These are phyloP conservation scores for Sminthurides aquaticus DNA, from an alignment of 2,888 invertebrate genomes.

Conservation along the genomic window DNA sequence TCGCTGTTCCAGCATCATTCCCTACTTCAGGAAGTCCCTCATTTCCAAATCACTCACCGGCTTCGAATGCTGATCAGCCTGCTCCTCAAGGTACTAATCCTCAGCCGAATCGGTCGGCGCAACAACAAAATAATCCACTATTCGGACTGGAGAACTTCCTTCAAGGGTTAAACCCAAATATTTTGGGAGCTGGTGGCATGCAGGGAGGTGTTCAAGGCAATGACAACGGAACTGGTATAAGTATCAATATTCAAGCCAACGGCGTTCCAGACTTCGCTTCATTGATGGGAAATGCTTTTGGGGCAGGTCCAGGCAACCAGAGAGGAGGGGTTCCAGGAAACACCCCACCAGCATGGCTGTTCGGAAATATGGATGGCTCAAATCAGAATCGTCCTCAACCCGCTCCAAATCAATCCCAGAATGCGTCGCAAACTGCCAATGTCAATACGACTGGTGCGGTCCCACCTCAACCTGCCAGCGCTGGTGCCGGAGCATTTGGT, in stretches of 20 bases:
- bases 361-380: background rate
- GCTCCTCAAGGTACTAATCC: background rate
- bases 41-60: background rate
- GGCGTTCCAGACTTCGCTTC: constrained; percentile 25
- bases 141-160: background rate
- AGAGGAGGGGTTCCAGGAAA: constrained; percentile 14
- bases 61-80: background rate
- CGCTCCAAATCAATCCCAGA: background rate
- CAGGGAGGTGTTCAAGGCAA: background rate
- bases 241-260: constrained; percentile 23
- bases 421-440: background rate
- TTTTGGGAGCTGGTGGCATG: background rate
- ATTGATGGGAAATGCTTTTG: constrained; percentile 23
- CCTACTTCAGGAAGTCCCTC: background rate
- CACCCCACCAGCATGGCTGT: background rate
- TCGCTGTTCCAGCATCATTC: constrained; percentile 44
- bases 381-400: constrained; percentile 10
- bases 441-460: background rate
- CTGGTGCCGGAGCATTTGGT: background rate
- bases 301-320: constrained; percentile 15
- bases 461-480: background rate
- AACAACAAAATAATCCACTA: constrained; percentile 1
- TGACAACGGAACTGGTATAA: constrained; percentile 18
- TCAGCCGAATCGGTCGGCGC: background rate
- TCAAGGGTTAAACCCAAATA: background rate